Percentiles rank a stretch among this genome's conserved stretches.
Evolutionary conservation across 2,888 invertebrate genomes (phyloP).

Genomic region (Odontocolon sp.): DNA sequence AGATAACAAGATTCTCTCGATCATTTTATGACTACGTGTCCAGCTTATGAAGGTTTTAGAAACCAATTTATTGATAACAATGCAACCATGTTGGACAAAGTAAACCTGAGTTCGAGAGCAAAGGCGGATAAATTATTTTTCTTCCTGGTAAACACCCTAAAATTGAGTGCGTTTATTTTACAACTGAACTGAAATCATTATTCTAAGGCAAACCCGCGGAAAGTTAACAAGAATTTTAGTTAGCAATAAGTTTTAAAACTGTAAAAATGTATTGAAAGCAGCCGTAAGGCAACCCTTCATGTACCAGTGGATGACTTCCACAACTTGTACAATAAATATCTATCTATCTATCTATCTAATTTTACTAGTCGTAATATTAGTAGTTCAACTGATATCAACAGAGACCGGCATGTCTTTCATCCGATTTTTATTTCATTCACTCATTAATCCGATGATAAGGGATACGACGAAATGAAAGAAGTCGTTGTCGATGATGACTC

Average conservation of each 20-base stretch:
- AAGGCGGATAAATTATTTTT: not conserved
- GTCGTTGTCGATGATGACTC: not conserved
- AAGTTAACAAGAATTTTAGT: not conserved
- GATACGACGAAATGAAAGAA: not conserved
- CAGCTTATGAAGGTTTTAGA: not conserved
- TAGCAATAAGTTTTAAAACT: not conserved
- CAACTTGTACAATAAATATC: not conserved
- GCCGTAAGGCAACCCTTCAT: not conserved
- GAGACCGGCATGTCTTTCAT: not conserved
- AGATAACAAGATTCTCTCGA: not conserved
- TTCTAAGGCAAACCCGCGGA: not conserved
- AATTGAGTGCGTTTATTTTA: not conserved
- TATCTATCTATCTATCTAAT: too few relatives aligned
- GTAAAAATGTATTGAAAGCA: too few relatives aligned
- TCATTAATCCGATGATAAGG: not conserved
- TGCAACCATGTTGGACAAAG: not conserved
- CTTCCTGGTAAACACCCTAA: not conserved
- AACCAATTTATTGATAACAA: not conserved
- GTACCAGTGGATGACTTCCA: slow-evolving; percentile 1
- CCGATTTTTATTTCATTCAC: not conserved
- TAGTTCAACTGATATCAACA: not conserved
- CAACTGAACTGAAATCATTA: not conserved
- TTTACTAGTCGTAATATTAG: not conserved
- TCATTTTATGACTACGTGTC: not conserved
- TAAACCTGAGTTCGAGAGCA: not conserved